Base-by-base conservation (phyloP, 2,113 vertebrate genomes). In the Butorides virescens region DNA sequence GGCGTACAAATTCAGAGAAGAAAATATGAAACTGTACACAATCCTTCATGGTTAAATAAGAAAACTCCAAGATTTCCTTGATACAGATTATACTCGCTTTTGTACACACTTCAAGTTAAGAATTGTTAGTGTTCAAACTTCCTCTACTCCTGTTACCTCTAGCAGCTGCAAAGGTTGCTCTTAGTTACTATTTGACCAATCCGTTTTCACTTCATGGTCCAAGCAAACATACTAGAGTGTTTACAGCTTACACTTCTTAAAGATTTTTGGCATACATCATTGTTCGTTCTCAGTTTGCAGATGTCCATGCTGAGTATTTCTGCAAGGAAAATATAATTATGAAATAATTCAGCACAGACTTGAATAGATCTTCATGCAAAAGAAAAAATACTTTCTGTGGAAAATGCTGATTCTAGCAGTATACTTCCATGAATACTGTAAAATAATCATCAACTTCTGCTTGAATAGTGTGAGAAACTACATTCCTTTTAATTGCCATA, bases 281-380 rank as follows among this genome's bases (percentile, higher is more conserved):
- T 85, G 20, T 70, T 86, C 55, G 85, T 82, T 62, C 55, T 90
- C 63, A 77, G 55, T 73, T 86, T 88, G 36, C 32, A 62, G 66
- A 59, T 14, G 26, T 82, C n/a, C 42, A 52, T 52, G 63, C 72
- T 90, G 47, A 92, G 37, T 70, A 86, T 88, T 96, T 86, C 75
- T 86, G 27, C 39, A 86, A 91, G 37, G 34, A 86, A 90, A 91
- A 78, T 32, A 68, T 9, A 74, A 56, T 67, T 88, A 75, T 76
- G 1, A 92, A 96, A 87, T 73, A 96, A 81, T 53, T 95, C 58
- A 92, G 46, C 49, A 91, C 93, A 79, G 66, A 65, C 15, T n/a
- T 90, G 76, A 86, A 88, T 55, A 94, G 25, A 76, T 66, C 23
- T 73, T 74, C 12, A 50, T 53, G 67, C 9, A 82, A 94, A 86